These are phyloP conservation scores for Phenacoccus solenopsis DNA, from an alignment of 1,140 invertebrate species.

Conservation along the genomic window DNA sequence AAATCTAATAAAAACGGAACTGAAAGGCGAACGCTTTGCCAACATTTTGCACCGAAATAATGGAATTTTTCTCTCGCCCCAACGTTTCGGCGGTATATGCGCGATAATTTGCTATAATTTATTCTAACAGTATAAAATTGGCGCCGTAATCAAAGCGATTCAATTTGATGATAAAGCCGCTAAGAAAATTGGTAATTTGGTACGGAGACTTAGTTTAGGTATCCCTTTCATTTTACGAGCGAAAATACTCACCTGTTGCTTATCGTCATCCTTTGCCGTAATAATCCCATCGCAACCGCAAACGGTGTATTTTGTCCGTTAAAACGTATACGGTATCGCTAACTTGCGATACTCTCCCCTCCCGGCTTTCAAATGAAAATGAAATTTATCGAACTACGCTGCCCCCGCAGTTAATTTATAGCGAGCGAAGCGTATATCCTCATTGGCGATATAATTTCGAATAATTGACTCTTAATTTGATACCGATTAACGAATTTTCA, in stretches of 20 bases:
- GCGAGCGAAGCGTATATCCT: constrained; percentile 11
- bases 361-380: neutral
- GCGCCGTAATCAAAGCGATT: neutral
- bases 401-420: neutral
- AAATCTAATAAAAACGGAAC: no score
- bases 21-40: no score
- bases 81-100: no score
- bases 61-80: neutral
- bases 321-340: neutral
- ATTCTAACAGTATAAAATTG: neutral
- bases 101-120: neutral
- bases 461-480: constrained; percentile 15
- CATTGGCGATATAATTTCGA: constrained; percentile 8
- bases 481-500: constrained; percentile 15
- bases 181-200: neutral
- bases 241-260: neutral
- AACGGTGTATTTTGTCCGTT: constrained; percentile 10
- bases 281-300: constrained; percentile 10
- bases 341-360: neutral
- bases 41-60: no score
- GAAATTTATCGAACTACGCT: constrained; percentile 6
- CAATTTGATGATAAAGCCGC: neutral
- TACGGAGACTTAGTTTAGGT: neutral
- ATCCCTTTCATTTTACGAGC: neutral
- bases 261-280: neutral